phyloP scores from a whole-genome alignment of 1,140 invertebrate genomes.

The Saccostrea echinata region DNA sequence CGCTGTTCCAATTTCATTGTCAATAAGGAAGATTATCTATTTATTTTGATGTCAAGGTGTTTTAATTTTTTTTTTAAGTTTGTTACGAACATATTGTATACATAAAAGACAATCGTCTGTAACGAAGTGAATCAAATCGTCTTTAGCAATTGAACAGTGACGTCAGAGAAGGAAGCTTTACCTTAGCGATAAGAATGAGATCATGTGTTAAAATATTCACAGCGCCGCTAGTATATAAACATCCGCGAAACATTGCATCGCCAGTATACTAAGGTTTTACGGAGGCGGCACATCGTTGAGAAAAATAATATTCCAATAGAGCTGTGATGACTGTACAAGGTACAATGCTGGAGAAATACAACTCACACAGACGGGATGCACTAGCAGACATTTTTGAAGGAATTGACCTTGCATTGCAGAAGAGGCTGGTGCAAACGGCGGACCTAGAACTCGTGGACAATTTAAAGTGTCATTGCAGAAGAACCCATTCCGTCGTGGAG shows the following conservation, averaged over 20 bases:
- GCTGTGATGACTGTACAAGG: not conserved
- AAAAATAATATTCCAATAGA: not conserved
- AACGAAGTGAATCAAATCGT: not conserved
- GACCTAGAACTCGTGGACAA: not conserved
- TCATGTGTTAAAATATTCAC: constrained; percentile 27
- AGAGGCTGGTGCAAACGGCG: not conserved
- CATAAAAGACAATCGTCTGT: not conserved
- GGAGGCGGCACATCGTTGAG: not conserved
- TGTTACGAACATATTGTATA: not conserved
- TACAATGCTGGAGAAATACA: not conserved
- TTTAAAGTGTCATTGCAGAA: not conserved
- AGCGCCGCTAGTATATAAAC: constrained; percentile 10
- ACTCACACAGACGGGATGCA: not conserved
- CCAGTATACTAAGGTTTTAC: not conserved
- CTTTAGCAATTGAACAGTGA: not conserved
- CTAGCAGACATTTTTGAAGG: constrained; percentile 9
- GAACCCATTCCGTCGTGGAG: not conserved
- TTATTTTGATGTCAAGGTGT: not conserved
- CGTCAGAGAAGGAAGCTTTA: constrained; percentile 24
- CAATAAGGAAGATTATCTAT: too few species aligned
- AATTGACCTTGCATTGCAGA: not conserved
- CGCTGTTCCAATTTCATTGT: too few species aligned
- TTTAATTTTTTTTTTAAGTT: not conserved
- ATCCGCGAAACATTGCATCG: not conserved
- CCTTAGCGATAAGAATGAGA: not conserved